Evolutionary conservation across 2,888 invertebrate genomes (phyloP), one percentile per base, ranked within the genome.

Genomic region (Amblyjoppa proteus): DNA sequence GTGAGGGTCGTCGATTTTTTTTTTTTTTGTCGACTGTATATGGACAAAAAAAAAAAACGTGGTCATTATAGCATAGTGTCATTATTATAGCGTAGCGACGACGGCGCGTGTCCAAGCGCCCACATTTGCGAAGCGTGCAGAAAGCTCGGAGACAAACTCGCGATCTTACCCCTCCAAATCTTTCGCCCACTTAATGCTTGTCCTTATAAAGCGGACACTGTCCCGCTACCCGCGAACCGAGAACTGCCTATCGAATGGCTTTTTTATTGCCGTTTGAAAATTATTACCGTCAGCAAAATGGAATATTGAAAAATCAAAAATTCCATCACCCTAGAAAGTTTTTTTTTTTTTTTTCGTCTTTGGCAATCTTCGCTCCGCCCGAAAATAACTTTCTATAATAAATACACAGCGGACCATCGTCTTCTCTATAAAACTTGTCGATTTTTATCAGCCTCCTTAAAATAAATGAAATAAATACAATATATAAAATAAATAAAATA

Each of bases 141-240:
- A 75, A 34, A 75, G 49, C 45, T 64, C 34, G 49, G 51, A 70
- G 49, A 75, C 38, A 51, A 75, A 49, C 58, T 16, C 41, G n/a
- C 56, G 69, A 41, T 64, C 13, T 51, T 66, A 25, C 64, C 66
- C 53, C 73, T 51, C 80, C 53, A 53, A 38, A 41, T 41, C 45
- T 28, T 4, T 73, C 80, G 80, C 80, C 80, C 80, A 80, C 80
- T 41, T 56, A 25, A 41, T 73, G 49, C 45, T 31, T 51, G 41
- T 31, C 71, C 71, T 58, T 51, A 53, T 80, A 73, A 58, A 80
- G 64, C 64, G 56, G 56, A 45, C 25, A 31, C 66, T 78, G 31
- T 78, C 20, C 64, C 64, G 64, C 61, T 75, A 75, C 49, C 9
- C 31, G 45, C 64, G 49, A 34, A 11, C n/a, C 49, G 49, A 28